Base-by-base conservation (phyloP, 1,140 invertebrate species). In the Drosophila ficusphila region DNA sequence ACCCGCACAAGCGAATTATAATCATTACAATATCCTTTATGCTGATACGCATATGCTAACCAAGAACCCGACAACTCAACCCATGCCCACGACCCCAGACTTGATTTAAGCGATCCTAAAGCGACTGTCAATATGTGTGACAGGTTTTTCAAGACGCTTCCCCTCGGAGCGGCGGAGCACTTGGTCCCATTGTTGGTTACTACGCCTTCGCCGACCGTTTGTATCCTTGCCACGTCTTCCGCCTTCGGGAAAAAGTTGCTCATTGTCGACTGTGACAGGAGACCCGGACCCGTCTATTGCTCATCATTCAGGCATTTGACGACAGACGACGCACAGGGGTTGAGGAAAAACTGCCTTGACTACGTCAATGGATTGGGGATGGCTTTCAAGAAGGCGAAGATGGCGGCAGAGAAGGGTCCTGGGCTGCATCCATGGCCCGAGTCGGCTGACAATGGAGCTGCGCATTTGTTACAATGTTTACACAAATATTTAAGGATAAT, bases 401-500 rank as follows among this genome's bases (percentile, higher is more conserved):
- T 14, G 21, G 38, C 19, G 53, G 14, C 12, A 4, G 38, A 8
- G n/a, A n/a, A n/a, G 60, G 39, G 19, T 44, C 19, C 51, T 44
- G 52, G 34, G 25, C 51, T 47, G 52, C 56, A 62, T 68, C 48
- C 62, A 69, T 68, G 44, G 60, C 54, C 60, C 38, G 54, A 61
- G 60, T 64, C 46, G 60, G 60, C 54, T 79, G 65, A 85, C 81
- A 85, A 88, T 86, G 82, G 82, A 67, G 58, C 74, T 86, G 73
- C 78, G 85, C 85, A 89, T 89, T 89, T 89, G 86, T 89, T 89
- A 89, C 79, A 85, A 89, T 89, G 86, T 89, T 89, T 89, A 89
- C 86, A 89, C 76, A 89, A 89, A 89, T 89, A 89, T 89, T 89
- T 89, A 89, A 89, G 79, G 86, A 89, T 89, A 89, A 89, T 89